Evolutionary conservation across 1,140 invertebrate species (phyloP), one percentile per base, ranked within the genome.

Genomic region (Homarus americanus): DNA sequence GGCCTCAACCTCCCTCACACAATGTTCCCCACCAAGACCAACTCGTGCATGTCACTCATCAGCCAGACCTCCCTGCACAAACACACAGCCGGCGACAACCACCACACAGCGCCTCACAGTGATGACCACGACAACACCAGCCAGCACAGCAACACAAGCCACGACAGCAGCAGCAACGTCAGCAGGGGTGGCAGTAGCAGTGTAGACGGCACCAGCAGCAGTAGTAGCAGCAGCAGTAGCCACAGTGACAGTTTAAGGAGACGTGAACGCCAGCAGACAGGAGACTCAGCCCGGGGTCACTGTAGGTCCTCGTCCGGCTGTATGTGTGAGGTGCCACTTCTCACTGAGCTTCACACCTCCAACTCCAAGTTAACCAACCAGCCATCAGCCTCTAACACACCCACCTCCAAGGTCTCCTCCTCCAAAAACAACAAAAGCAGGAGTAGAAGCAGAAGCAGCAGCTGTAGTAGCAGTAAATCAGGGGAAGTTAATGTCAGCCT

Each of bases 31-130:
- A 20, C 32, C 24, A 90, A 90, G 53, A 90, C 79, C n/a, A 90
- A 90, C 44, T 90, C 88, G 12, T 90, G 88, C 88, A 82, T 83
- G 88, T 90, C 88, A 17, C 82, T 90, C 41, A 90, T 90, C 20
- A 83, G 79, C 34, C 88, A 90, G 80, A 84, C 32, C n/a, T 83
- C 80, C 2, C 15, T 76, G 34, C 72, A 49, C 28, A 41, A 83
- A 69, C 88, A 76, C n/a, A 66, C 80, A 17, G 58, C 36, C 49
- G 41, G 63, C 53, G 66, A 90, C 69, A 73, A 90, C 69, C 87
- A 82, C 34, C 40, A 73, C 36, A 40, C 69, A 38, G 17, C 44
- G 10, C n/a, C 20, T 17, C 24, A 82, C 44, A 82, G 63, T 20
- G 80, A 53, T 75, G 36, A 82, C 32, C 63, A 73, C 40, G 63